phyloP scores from a whole-genome alignment of 2,113 vertebrate species.

The Pluvianellus socialis region DNA sequence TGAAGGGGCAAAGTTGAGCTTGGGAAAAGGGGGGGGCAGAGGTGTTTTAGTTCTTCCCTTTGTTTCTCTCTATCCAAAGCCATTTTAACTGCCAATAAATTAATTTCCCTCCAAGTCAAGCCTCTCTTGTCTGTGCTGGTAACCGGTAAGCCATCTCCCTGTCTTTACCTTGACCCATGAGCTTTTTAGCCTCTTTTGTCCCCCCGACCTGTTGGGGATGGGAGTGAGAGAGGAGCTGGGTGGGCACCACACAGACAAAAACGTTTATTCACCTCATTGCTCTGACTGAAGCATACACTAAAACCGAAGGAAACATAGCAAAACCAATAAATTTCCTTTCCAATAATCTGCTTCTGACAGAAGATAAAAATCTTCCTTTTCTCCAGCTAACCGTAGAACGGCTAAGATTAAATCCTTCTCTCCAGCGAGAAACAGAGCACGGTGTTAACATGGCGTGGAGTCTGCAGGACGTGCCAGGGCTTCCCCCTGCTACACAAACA shows the following conservation, averaged over 20 bases:
- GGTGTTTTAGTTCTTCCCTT: not conserved
- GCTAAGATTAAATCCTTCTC: not conserved
- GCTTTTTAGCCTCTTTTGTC: not conserved
- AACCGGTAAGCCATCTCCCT: not conserved
- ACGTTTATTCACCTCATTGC: not conserved
- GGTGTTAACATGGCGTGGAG: not conserved
- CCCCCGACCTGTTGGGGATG: not conserved
- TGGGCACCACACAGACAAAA: not conserved
- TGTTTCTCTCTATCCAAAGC: fast-evolving
- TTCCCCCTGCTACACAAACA: not conserved
- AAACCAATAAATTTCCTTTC: not conserved
- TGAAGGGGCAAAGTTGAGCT: fast-evolving
- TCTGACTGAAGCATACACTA: conserved; percentile 15
- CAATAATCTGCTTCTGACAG: not conserved
- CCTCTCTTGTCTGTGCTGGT: not conserved
- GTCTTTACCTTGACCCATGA: not conserved
- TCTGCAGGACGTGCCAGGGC: not conserved
- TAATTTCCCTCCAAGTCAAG: not conserved
- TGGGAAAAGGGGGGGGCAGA: not conserved
- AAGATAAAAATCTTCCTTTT: not conserved
- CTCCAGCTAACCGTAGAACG: not conserved
- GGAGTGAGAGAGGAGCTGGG: not conserved
- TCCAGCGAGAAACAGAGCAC: not conserved
- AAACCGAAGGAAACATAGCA: conserved; percentile 22
- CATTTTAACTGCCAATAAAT: not conserved